Evolutionary conservation across 2,113 vertebrate genomes (phyloP).

Genomic region (Poeciliopsis retropinna): DNA sequence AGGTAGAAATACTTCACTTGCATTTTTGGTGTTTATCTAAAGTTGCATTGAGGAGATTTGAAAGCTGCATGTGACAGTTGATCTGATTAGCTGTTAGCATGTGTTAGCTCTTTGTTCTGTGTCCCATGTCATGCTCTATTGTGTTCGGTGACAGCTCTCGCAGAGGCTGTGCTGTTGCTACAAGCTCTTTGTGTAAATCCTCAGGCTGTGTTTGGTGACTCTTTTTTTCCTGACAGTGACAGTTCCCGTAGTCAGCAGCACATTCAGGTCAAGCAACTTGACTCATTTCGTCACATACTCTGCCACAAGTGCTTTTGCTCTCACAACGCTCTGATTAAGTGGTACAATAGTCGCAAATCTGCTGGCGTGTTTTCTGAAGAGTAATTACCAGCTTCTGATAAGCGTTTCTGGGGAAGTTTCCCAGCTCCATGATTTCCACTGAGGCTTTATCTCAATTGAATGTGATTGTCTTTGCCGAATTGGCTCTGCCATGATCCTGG

Average conservation of each 20-base stretch:
- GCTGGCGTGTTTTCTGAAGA: slow-evolving; percentile 67
- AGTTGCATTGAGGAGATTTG: background rate
- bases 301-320: slow-evolving; percentile 53
- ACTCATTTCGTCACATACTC: slow-evolving; percentile 58
- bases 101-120: slow-evolving; percentile 13
- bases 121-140: slow-evolving; percentile 19
- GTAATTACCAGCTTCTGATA: slow-evolving; percentile 72
- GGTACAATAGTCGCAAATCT: slow-evolving; percentile 69
- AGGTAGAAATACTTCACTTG: too few relatives aligned
- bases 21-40: too few relatives aligned
- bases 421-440: slow-evolving; percentile 67
- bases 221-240: slow-evolving; percentile 46
- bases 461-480: slow-evolving; percentile 69
- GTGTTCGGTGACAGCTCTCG: slow-evolving; percentile 53
- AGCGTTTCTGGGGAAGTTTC: slow-evolving; percentile 72
- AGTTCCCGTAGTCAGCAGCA: slow-evolving; percentile 48
- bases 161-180: slow-evolving; percentile 34
- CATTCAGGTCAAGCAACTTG: slow-evolving; percentile 68
- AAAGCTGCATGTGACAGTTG: slow-evolving; percentile 24
- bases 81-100: slow-evolving; percentile 49
- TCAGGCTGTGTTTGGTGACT: slow-evolving; percentile 45
- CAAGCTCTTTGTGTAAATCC: slow-evolving; percentile 43
- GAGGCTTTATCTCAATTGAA: slow-evolving; percentile 67
- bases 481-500: slow-evolving; percentile 68
- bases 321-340: slow-evolving; percentile 67